phyloP scores from a whole-genome alignment of 2,113 vertebrate species.

The Nothobranchius kuhntae region DNA sequence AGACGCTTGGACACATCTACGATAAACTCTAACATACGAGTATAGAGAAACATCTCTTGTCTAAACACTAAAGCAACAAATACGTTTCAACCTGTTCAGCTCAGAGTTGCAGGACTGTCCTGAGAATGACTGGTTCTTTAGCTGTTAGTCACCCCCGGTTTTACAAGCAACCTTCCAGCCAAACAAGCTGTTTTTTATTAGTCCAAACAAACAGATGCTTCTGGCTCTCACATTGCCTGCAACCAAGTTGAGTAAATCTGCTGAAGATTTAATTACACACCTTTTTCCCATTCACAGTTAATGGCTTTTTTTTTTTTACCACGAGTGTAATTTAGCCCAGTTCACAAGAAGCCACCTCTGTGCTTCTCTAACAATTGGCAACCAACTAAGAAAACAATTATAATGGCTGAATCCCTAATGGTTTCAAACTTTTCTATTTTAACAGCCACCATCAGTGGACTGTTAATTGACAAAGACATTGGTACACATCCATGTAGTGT shows the following conservation, averaged over 20 bases:
- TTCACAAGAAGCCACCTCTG: conserved; percentile 11
- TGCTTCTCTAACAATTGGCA: not conserved
- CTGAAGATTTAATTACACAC: conserved; percentile 13
- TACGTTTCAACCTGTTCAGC: not conserved
- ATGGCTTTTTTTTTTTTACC: conserved; percentile 13
- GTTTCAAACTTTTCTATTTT: too few species aligned
- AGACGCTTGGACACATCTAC: not conserved
- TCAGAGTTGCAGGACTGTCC: not conserved
- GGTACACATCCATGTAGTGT: too few species aligned
- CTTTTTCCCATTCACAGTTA: not conserved
- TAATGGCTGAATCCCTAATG: too few species aligned
- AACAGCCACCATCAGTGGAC: too few species aligned
- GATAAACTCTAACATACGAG: not conserved
- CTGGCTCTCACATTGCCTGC: conserved; percentile 12
- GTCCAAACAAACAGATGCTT: conserved; percentile 30
- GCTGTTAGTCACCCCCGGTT: conserved; percentile 33
- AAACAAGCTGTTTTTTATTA: conserved; percentile 48
- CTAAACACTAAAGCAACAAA: too few species aligned
- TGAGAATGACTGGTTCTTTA: conserved; percentile 9
- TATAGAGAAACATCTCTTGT: too few species aligned
- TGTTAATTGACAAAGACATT: too few species aligned
- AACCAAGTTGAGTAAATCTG: conserved; percentile 12
- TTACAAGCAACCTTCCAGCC: conserved; percentile 29
- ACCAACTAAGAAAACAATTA: too few species aligned
- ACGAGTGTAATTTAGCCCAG: not conserved